Evolutionary conservation across 2,797 vertebrate species (phyloP).

Genomic region (Buphagus erythrorhynchus): DNA sequence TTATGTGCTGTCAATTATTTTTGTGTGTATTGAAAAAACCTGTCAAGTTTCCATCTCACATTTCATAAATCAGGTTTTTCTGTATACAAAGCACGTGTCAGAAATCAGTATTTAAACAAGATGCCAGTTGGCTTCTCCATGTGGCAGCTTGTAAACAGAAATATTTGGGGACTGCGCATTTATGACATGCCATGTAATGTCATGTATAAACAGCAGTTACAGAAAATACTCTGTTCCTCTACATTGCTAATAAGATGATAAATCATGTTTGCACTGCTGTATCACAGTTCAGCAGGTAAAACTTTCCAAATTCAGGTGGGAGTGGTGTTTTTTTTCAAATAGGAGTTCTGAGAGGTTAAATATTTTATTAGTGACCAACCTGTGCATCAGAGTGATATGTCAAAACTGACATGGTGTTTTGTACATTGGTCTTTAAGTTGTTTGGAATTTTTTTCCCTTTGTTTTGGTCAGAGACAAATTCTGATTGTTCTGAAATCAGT

Average conservation of each 20-base stretch:
- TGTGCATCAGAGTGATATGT: background rate
- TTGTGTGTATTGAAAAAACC: slow-evolving; percentile 11
- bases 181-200: slow-evolving; percentile 50
- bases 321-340: background rate
- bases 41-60: slow-evolving; percentile 14
- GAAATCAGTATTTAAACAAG: slow-evolving; percentile 47
- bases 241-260: slow-evolving; percentile 37
- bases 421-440: background rate
- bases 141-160: slow-evolving; percentile 67
- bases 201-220: slow-evolving; percentile 16
- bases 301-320: background rate
- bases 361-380: background rate
- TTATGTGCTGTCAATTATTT: slow-evolving; percentile 16
- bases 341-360: background rate
- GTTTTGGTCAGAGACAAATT: background rate
- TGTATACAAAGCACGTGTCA: slow-evolving; percentile 48
- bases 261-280: background rate
- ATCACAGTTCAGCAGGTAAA: background rate
- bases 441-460: background rate
- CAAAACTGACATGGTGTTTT: background rate
- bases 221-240: slow-evolving; percentile 19
- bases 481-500: background rate
- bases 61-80: slow-evolving; percentile 47
- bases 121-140: slow-evolving; percentile 66
- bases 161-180: slow-evolving; percentile 45